These are phyloP conservation scores for Pollicipes pollicipes DNA, from an alignment of 1,140 invertebrate species.

Conservation along the genomic window DNA sequence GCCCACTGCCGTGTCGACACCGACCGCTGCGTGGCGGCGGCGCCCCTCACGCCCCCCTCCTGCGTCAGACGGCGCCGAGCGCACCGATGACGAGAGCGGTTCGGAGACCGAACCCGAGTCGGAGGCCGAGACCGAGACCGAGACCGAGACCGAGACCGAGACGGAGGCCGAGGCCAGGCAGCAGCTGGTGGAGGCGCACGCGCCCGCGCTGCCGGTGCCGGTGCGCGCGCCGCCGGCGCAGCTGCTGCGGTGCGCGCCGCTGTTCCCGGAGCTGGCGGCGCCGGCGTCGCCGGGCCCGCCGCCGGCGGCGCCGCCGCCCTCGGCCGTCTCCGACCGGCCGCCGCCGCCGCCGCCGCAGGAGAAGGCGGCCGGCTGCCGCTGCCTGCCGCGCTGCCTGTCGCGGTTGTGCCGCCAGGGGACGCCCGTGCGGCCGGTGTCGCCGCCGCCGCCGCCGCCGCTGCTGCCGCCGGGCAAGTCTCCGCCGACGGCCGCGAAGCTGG, in stretches of 20 bases:
- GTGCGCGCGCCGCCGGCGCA: slow-evolving; percentile 15
- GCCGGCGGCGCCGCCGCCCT: background rate
- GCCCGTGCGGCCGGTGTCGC: slow-evolving; percentile 24
- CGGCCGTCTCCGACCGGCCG: slow-evolving; percentile 16
- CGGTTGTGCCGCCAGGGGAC: slow-evolving; percentile 13
- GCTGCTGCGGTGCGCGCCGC: slow-evolving; percentile 9
- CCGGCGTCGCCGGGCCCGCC: slow-evolving; percentile 9
- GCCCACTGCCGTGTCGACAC: too few species aligned
- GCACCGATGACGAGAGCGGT: slow-evolving; percentile 13
- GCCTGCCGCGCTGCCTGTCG: slow-evolving; percentile 16
- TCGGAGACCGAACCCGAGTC: too few species aligned
- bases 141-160: too few species aligned
- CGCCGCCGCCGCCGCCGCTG: slow-evolving; percentile 26
- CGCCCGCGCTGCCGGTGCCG: slow-evolving; percentile 14
- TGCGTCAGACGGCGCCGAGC: slow-evolving; percentile 20
- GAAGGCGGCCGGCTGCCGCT: slow-evolving; percentile 8
- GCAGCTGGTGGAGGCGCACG: slow-evolving; percentile 9
- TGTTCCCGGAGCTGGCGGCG: slow-evolving; percentile 12
- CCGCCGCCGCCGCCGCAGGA: slow-evolving; percentile 1
- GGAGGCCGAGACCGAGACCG: too few species aligned
- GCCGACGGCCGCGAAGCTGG: too few species aligned
- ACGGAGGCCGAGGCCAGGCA: slow-evolving; percentile 10
- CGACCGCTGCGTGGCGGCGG: background rate
- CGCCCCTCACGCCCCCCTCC: background rate
- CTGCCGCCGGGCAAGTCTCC: too few species aligned